A percentile compares a stretch with the other conserved stretches of the same genome.
Evolutionary conservation across 2,797 vertebrate species (phyloP).

Genomic region (Centroberyx gerrardi): DNA sequence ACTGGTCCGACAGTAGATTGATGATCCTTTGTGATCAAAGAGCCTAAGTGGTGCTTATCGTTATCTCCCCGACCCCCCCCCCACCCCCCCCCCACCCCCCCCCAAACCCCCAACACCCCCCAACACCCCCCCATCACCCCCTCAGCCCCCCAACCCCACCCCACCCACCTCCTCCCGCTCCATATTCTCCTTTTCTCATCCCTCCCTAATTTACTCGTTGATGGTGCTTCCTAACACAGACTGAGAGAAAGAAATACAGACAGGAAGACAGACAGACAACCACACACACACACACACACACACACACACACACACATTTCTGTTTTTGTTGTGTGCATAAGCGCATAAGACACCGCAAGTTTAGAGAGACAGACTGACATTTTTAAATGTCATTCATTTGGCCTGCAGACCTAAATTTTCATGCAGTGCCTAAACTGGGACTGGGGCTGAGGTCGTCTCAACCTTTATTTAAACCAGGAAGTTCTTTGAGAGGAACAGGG

Average conservation of each 20-base stretch:
- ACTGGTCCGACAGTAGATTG: slow-evolving; percentile 90
- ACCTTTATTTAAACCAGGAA: slow-evolving; percentile 4
- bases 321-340: background rate
- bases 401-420: slow-evolving; percentile 46
- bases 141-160: slow-evolving; percentile 10
- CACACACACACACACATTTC: slow-evolving; percentile 3
- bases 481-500: background rate
- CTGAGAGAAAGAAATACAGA: background rate
- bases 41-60: slow-evolving; percentile 93
- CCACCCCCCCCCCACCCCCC: background rate
- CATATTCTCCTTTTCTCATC: slow-evolving; percentile 36
- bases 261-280: slow-evolving; percentile 1
- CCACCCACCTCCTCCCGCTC: background rate
- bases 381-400: slow-evolving; percentile 65
- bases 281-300: background rate
- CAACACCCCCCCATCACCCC: slow-evolving; percentile 19
- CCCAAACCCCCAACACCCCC: slow-evolving; percentile 13
- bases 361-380: slow-evolving; percentile 49
- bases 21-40: slow-evolving; percentile 94
- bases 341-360: background rate
- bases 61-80: slow-evolving; percentile 88
- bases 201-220: slow-evolving; percentile 76
- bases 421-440: slow-evolving; percentile 1
- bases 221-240: slow-evolving; percentile 80
- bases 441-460: slow-evolving; percentile 11